A percentile compares a stretch with the other conserved stretches of the same genome.
These are phyloP conservation scores for Crotalus helleri DNA, from an alignment of 2,113 vertebrate genomes.

Conservation along the genomic window DNA sequence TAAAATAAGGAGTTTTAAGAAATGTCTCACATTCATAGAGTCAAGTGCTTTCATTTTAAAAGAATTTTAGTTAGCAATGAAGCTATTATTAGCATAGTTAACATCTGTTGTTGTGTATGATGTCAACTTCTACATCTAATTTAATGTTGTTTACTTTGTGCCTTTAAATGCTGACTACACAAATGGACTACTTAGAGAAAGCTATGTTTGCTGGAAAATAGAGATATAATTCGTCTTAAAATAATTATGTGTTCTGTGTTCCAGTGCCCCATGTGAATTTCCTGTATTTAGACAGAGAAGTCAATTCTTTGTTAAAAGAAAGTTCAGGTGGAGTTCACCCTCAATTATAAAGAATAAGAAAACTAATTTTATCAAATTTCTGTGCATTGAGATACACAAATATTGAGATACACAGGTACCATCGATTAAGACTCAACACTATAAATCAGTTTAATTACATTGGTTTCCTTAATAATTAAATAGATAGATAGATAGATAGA, in stretches of 20 bases:
- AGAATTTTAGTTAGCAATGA: conserved; percentile 26
- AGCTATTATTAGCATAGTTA: conserved; percentile 18
- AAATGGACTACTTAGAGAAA: conserved; percentile 3
- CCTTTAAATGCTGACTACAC: neutral
- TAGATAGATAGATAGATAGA: no score
- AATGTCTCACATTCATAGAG: rapidly evolving
- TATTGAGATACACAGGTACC: neutral
- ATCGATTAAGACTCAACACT: neutral
- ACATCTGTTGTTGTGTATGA: conserved; percentile 29
- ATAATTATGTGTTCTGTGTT: neutral
- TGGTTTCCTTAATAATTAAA: neutral
- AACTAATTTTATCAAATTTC: neutral
- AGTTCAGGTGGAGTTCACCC: neutral
- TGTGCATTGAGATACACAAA: neutral
- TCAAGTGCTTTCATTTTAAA: neutral
- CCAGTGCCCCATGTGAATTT: neutral
- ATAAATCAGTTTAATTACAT: neutral
- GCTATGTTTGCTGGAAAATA: neutral
- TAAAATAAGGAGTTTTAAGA: neutral
- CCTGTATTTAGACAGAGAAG: neutral
- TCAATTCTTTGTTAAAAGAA: neutral
- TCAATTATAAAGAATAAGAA: neutral
- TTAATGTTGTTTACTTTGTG: conserved; percentile 5
- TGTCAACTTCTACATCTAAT: conserved; percentile 22
- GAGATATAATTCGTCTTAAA: neutral